Percentiles rank a stretch among this genome's conserved stretches.
These are phyloP conservation scores for Pogonognathellus flavescens DNA, from an alignment of 1,140 invertebrate genomes.

Conservation along the genomic window DNA sequence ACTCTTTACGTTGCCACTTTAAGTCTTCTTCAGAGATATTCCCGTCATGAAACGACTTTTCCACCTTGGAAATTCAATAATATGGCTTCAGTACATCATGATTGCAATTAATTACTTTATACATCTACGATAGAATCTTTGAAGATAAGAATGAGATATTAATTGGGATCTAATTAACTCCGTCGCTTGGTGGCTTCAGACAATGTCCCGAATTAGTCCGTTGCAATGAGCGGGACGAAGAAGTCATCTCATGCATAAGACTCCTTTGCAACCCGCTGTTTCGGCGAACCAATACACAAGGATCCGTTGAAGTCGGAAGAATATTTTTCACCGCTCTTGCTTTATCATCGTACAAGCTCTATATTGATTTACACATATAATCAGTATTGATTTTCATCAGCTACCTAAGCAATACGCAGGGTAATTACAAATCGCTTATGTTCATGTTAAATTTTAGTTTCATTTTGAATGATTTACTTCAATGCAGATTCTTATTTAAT, in stretches of 20 bases:
- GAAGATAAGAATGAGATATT: not conserved
- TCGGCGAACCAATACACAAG: conserved; percentile 58
- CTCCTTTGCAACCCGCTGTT: conserved; percentile 60
- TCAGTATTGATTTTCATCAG: no score
- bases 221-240: conserved; percentile 51
- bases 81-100: no score
- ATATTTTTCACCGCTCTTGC: conserved; percentile 51
- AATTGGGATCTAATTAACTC: not conserved
- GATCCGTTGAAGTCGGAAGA: conserved; percentile 17
- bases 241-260: conserved; percentile 28
- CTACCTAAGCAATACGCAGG: no score
- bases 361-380: no score
- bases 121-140: no score
- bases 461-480: no score
- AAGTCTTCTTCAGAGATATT: conserved; percentile 61
- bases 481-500: no score
- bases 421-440: no score
- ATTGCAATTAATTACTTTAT: no score
- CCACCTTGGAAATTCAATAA: not conserved
- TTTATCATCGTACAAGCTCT: conserved; percentile 65
- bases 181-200: conserved; percentile 53
- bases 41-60: not conserved
- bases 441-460: no score
- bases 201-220: conserved; percentile 63
- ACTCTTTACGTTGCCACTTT: conserved; percentile 59